A percentile compares a stretch with the other conserved stretches of the same genome.
These are phyloP conservation scores for Monoplex corrugatus DNA, from an alignment of 2,888 invertebrate genomes.

Conservation along the genomic window DNA sequence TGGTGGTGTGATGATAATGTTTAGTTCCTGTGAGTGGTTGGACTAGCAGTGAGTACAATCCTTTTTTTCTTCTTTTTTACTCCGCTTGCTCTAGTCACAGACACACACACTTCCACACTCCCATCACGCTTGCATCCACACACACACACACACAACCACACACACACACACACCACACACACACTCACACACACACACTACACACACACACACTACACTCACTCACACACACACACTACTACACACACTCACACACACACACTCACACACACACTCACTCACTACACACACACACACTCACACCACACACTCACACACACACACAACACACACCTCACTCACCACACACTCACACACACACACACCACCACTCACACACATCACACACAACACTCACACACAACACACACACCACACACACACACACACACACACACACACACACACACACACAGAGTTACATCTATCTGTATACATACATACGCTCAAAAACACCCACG, in stretches of 20 bases:
- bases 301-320: conserved; percentile 10
- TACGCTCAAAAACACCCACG: background rate
- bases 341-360: background rate
- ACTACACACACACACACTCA: background rate
- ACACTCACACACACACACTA: background rate
- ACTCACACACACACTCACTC: background rate
- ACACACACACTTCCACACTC: too few relatives aligned
- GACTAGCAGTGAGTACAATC: too few relatives aligned
- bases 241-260: background rate
- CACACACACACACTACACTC: conserved; percentile 11
- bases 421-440: conserved; percentile 1
- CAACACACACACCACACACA: conserved; percentile 9
- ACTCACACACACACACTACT: background rate
- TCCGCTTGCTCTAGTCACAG: too few relatives aligned
- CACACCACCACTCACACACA: background rate
- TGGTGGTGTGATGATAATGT: too few relatives aligned
- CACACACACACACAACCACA: background rate
- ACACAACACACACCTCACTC: background rate
- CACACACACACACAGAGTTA: background rate
- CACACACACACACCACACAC: conserved; percentile 1
- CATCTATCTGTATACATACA: background rate
- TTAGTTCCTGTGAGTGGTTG: too few relatives aligned
- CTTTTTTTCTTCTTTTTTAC: too few relatives aligned
- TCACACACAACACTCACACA: background rate
- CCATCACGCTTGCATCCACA: background rate